phyloP scores from a whole-genome alignment of 2,797 vertebrate species.

The Periophthalmus magnuspinnatus region DNA sequence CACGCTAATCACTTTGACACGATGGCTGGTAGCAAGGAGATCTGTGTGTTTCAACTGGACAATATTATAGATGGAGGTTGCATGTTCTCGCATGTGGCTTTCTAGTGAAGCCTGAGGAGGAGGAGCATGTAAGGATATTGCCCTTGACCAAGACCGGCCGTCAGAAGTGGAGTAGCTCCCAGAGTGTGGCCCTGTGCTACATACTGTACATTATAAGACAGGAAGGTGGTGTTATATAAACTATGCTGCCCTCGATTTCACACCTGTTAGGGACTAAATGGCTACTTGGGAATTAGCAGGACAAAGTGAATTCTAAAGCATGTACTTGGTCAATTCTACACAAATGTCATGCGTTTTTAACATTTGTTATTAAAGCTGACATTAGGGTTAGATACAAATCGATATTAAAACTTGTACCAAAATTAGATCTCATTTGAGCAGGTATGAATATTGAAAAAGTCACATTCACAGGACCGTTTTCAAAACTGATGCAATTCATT shows the following conservation, averaged over 20 bases:
- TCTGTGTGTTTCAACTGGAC: slow-evolving; percentile 2
- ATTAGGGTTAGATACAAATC: too few relatives aligned
- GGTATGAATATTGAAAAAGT: too few relatives aligned
- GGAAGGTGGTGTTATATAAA: slow-evolving; percentile 1
- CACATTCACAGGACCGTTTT: too few relatives aligned
- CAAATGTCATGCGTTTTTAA: too few relatives aligned
- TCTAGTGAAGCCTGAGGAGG: slow-evolving; percentile 15
- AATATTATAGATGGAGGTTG: neutral
- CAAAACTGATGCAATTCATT: too few relatives aligned
- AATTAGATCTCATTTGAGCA: too few relatives aligned
- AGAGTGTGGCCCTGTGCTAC: slow-evolving; percentile 14
- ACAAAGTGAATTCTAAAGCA: neutral
- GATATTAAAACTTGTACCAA: too few relatives aligned
- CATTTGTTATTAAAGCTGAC: too few relatives aligned
- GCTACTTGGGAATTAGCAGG: neutral
- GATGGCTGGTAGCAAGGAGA: slow-evolving; percentile 5
- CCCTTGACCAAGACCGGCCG: slow-evolving; percentile 35
- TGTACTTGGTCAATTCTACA: neutral
- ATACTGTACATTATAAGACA: slow-evolving; percentile 8
- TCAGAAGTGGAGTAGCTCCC: slow-evolving; percentile 13
- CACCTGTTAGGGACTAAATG: neutral
- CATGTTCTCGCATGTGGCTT: slow-evolving; percentile 15
- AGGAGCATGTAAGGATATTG: slow-evolving; percentile 23
- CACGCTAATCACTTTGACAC: neutral
- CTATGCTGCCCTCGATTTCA: neutral